Evolutionary conservation across 2,888 invertebrate genomes (phyloP), one percentile per base, ranked within the genome.

Genomic region (Sphaerophoria rueppellii): DNA sequence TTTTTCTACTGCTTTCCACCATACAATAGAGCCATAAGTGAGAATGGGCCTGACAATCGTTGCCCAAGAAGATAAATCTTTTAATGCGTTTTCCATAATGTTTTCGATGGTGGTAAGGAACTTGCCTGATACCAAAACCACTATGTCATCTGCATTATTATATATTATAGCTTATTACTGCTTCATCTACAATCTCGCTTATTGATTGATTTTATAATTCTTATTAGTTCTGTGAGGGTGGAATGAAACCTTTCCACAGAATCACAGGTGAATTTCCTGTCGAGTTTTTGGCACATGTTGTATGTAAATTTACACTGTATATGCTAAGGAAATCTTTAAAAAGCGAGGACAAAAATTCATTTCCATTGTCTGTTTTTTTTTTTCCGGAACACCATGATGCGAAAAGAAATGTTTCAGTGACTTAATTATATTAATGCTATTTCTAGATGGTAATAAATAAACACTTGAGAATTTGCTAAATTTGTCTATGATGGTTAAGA

Each of bases 351-450:
- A 81, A n/a, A 57, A 85, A 87, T 72, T 86, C 79, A 32, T 65
- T 69, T 4, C 86, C 87, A 60, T 87, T 87, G n/a, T 87, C 87
- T 4, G 69, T 75, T 4, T 83, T 50, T 4, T 82, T 72, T 87
- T 78, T 48, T 61, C 69, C 5, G 86, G 87, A 46, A 75, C 67
- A 1, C 86, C 87, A 32, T 81, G 77, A 0, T 46, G 69, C 14
- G 14, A 52, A 6, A 87, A 43, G 37, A 70, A 86, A 9, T 76
- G 54, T 40, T 37, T 54, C 0, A 87, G 32, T 24, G 72, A 37
- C 12, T 70, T 82, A 6, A 87, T 69, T n/a, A 87, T 48, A 32
- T 74, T 81, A 6, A 87, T 24, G 12, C 73, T 79, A 24, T 71
- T 72, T 78, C 87, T 82, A 6, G 80, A 37, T 37, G 74, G 34